Conservation (phyloP, 1,140 invertebrate species). For the Scaptomyza montana region DNA sequence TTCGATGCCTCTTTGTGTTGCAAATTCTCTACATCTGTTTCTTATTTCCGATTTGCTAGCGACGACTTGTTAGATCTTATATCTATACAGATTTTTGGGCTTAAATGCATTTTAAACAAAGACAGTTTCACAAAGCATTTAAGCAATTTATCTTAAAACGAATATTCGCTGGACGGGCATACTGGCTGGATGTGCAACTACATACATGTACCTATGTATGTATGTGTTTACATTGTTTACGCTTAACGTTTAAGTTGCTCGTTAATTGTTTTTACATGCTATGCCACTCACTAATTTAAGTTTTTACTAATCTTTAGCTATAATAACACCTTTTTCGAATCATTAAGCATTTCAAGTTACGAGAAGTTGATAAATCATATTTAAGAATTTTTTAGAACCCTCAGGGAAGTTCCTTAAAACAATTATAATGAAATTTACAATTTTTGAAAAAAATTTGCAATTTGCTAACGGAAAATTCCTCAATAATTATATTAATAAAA, state of each 20-base stretch:
- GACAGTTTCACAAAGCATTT: neutral
- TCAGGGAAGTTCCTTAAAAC: no score
- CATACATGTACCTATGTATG: no score
- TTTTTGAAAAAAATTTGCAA: no score
- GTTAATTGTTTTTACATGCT: neutral
- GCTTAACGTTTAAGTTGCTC: conserved; percentile 1
- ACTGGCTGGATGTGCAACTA: conserved; percentile 21
- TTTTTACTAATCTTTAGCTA: no score
- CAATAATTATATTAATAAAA: no score
- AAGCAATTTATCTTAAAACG: conserved; percentile 11
- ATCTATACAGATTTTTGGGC: neutral
- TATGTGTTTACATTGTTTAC: conserved; percentile 2
- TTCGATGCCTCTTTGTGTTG: conserved; percentile 16
- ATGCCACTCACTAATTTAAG: neutral
- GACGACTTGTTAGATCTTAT: no score
- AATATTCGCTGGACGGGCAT: conserved; percentile 6
- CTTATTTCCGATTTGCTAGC: conserved; percentile 1
- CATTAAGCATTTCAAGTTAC: no score
- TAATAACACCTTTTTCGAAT: no score
- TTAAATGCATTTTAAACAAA: neutral
- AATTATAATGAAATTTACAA: no score
- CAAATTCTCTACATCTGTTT: conserved; percentile 3
- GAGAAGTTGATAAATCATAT: no score
- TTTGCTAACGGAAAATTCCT: no score
- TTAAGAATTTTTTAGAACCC: no score